Conservation (phyloP, 2,888 invertebrate species). For the Corbicula japonica region DNA sequence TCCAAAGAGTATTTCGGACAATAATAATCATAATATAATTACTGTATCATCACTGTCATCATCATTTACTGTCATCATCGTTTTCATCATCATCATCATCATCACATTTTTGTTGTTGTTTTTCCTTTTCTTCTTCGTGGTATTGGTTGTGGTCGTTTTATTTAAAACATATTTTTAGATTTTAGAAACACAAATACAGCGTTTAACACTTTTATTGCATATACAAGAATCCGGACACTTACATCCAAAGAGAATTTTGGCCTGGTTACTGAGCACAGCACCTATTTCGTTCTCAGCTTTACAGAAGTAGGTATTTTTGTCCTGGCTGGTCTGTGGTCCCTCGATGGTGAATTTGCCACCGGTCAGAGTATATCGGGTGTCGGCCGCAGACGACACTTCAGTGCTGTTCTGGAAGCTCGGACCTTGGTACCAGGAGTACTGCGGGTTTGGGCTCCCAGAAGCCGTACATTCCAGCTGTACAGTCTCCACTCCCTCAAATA, state of each 20-base stretch:
- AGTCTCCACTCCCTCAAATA: constrained; percentile 45
- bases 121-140: no score
- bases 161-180: no score
- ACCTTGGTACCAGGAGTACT: constrained; percentile 46
- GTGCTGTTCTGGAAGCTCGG: not conserved
- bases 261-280: constrained; percentile 42
- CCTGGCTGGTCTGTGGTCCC: constrained; percentile 28
- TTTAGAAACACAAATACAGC: no score
- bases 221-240: no score
- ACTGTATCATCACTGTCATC: no score
- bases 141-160: no score
- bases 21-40: no score
- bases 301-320: constrained; percentile 39
- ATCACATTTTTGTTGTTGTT: no score
- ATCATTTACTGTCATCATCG: no score
- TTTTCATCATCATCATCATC: no score
- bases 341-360: constrained; percentile 48
- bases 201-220: no score
- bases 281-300: constrained; percentile 43
- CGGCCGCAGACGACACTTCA: constrained; percentile 11
- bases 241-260: constrained; percentile 52
- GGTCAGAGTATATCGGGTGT: constrained; percentile 30
- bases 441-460: constrained; percentile 43
- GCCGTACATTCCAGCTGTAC: constrained; percentile 55
- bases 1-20: no score